Base-by-base conservation (phyloP, 1,140 invertebrate genomes). In the Drosophila suzukii region DNA sequence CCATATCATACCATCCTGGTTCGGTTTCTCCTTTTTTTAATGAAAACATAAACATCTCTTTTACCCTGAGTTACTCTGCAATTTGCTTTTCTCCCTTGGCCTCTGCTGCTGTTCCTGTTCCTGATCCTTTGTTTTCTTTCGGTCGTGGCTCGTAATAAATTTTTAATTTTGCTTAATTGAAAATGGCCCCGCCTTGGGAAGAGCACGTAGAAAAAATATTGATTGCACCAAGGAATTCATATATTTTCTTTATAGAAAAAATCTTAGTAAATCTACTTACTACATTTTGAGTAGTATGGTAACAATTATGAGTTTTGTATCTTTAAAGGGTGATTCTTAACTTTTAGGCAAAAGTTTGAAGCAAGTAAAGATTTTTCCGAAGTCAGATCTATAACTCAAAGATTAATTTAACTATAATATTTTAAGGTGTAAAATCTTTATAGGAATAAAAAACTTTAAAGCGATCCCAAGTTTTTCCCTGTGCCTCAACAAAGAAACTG, bases 111-210 rank as follows among this genome's bases (percentile, higher is more conserved):
- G 60, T n/a, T 63, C 51, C 67, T 71, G 63, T 36, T 34, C 15
- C 58, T 10, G 62, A 47, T 63, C 78, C 80, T 83, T 88, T 88
- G 84, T 88, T 89, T 89, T 80, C 76, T 38, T 88, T 89, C 44
- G 65, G 66, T 58, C 75, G 79, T 70, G 53, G 83, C 53, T 80
- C 46, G 77, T 80, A 89, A 89, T 88, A 88, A 89, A 88, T 88
- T 88, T 88, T 89, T 88, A 88, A 88, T 88, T 88, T 89, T 78
- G 83, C 83, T 89, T 88, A 88, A 88, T 88, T 88, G 83, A 88
- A 88, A 88, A 89, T 80, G 84, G 67, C 44, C 57, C 46, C 54
- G 44, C 39, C 76, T 49, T 47, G 65, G 51, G 27, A 46, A 38
- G 10, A 51, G 36, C 44, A 34, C 43, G 68, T 24, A 43, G 36